phyloP scores from a whole-genome alignment of 2,113 vertebrate genomes.

The Suncus etruscus region DNA sequence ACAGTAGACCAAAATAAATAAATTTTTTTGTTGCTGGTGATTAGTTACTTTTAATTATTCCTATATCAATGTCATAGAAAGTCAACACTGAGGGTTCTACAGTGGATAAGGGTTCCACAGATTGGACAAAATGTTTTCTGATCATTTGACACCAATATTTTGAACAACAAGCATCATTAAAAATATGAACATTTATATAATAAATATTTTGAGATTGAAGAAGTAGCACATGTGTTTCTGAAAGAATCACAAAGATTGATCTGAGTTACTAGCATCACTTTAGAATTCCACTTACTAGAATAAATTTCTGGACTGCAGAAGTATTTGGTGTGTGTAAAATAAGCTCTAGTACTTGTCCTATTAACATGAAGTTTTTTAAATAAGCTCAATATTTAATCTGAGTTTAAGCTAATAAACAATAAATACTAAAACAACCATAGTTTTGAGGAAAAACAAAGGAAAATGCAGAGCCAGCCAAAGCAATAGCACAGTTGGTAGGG shows the following conservation, averaged over 20 bases:
- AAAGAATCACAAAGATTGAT: neutral
- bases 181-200: constrained; percentile 20
- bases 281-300: neutral
- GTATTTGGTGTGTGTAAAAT: neutral
- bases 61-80: neutral
- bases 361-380: neutral
- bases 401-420: constrained; percentile 1
- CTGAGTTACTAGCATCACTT: neutral
- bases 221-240: neutral
- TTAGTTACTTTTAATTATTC: neutral
- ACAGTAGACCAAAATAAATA: neutral
- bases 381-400: neutral
- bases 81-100: neutral
- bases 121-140: constrained; percentile 11
- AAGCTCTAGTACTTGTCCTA: neutral
- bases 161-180: neutral
- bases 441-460: no score
- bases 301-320: neutral
- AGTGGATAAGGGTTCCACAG: neutral
- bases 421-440: no score
- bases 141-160: constrained; percentile 14
- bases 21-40: neutral
- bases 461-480: no score
- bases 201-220: constrained; percentile 2
- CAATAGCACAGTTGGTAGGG: no score